Conservation (phyloP, 1,140 invertebrate genomes). For the Panagrolaimus sp. region DNA sequence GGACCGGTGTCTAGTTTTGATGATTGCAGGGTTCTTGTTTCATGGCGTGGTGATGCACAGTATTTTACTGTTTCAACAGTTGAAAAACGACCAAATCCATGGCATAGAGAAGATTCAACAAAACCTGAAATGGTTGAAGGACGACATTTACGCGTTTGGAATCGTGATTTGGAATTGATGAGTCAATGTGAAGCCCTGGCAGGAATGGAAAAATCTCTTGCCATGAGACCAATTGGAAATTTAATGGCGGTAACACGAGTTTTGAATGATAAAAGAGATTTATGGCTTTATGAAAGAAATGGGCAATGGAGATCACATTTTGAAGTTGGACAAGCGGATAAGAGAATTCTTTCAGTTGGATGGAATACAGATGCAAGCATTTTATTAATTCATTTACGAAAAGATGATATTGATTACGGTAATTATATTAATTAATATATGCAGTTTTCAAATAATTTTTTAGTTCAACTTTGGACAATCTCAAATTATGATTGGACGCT, state of each 20-base stretch:
- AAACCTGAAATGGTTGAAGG: slow-evolving; percentile 32
- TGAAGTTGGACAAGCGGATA: slow-evolving; percentile 63
- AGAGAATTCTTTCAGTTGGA: slow-evolving; percentile 24
- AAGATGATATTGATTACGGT: slow-evolving; percentile 61
- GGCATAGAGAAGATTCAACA: not conserved
- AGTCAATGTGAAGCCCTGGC: slow-evolving; percentile 70
- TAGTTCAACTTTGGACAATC: slow-evolving; percentile 73
- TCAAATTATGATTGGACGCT: slow-evolving; percentile 86
- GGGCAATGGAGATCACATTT: slow-evolving; percentile 80
- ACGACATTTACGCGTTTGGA: slow-evolving; percentile 70
- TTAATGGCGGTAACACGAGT: slow-evolving; percentile 71
- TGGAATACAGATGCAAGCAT: slow-evolving; percentile 37
- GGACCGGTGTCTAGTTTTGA: slow-evolving; percentile 56
- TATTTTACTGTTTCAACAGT: slow-evolving; percentile 74
- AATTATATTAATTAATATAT: slow-evolving; percentile 36
- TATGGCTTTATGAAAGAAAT: slow-evolving; percentile 84
- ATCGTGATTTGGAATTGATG: slow-evolving; percentile 70
- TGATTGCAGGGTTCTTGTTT: slow-evolving; percentile 65
- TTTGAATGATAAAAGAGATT: slow-evolving; percentile 62
- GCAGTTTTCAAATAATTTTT: slow-evolving; percentile 11
- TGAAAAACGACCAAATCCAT: slow-evolving; percentile 40
- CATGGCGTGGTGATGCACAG: slow-evolving; percentile 77
- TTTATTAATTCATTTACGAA: slow-evolving; percentile 23
- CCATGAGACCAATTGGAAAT: slow-evolving; percentile 75
- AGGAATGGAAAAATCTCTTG: slow-evolving; percentile 69